Evolutionary conservation across 2,888 invertebrate genomes (phyloP).

Genomic region (Drosophila limbata): DNA sequence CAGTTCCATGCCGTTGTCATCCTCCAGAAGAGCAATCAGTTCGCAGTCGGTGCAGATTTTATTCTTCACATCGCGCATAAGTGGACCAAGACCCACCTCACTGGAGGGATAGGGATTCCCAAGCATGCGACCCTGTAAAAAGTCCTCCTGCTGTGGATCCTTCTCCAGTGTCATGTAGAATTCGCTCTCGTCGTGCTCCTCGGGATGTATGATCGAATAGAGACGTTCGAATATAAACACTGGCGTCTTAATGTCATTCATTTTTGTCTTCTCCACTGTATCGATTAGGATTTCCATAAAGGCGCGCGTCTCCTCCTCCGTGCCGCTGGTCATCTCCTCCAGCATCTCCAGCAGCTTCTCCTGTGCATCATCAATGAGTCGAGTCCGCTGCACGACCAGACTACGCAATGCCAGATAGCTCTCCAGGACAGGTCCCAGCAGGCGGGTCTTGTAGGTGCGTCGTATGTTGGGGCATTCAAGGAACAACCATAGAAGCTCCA

Average conservation of each 20-base stretch:
- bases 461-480: slow-evolving; percentile 94
- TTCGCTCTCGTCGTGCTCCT: slow-evolving; percentile 98
- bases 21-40: slow-evolving; percentile 97
- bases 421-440: slow-evolving; percentile 91
- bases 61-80: slow-evolving; percentile 99
- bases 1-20: slow-evolving; percentile 99
- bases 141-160: slow-evolving; percentile 99
- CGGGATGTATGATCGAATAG: slow-evolving; percentile 98
- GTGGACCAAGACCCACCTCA: slow-evolving; percentile 97
- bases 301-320: slow-evolving; percentile 97
- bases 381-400: slow-evolving; percentile 96
- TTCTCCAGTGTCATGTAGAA: slow-evolving; percentile 98
- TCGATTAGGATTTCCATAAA: slow-evolving; percentile 99
- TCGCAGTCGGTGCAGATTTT: slow-evolving; percentile 99
- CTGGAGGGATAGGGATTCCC: slow-evolving; percentile 98
- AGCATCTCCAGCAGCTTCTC: slow-evolving; percentile 96
- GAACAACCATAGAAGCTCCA: slow-evolving; percentile 94
- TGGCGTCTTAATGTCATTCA: slow-evolving; percentile 97
- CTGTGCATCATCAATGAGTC: slow-evolving; percentile 98
- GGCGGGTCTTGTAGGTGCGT: slow-evolving; percentile 94
- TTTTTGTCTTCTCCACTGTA: slow-evolving; percentile 95
- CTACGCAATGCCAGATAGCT: slow-evolving; percentile 96
- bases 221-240: slow-evolving; percentile 99
- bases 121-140: slow-evolving; percentile 97
- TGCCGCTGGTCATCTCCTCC: slow-evolving; percentile 98